Conservation (phyloP, 1,140 invertebrate genomes). For the Micrasema minimum region DNA sequence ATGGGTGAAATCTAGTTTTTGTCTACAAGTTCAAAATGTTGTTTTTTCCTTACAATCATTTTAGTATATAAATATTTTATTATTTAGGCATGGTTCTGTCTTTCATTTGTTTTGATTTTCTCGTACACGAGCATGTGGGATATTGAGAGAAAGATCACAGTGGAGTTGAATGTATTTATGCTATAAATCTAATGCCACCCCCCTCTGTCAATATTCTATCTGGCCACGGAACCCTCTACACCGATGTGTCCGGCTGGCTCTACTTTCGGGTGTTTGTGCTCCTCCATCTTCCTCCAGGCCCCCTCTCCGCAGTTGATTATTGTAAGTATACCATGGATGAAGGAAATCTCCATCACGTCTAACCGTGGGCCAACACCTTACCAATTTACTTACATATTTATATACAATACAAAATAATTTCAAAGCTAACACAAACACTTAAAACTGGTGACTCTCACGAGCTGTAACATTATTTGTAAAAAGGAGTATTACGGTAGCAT, state of each 20-base stretch:
- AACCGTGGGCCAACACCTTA: no score
- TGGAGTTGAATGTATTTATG: slow-evolving; percentile 31
- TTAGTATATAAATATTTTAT: no score
- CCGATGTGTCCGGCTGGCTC: slow-evolving; percentile 41
- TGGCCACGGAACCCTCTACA: slow-evolving; percentile 48
- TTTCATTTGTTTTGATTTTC: not conserved
- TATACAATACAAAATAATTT: no score
- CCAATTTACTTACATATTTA: no score
- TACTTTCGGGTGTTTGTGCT: slow-evolving; percentile 30
- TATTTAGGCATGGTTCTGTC: no score
- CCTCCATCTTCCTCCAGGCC: slow-evolving; percentile 56
- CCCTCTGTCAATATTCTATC: slow-evolving; percentile 48
- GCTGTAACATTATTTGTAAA: no score
- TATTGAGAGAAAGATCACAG: not conserved
- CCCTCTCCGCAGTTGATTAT: slow-evolving; percentile 65
- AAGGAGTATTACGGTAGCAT: no score
- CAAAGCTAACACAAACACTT: no score
- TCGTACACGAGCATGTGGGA: not conserved
- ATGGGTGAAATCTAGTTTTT: no score
- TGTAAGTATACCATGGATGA: slow-evolving; percentile 58
- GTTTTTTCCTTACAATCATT: no score
- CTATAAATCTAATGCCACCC: slow-evolving; percentile 48
- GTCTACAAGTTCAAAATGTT: no score
- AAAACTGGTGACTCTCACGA: no score
- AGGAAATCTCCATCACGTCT: not conserved